phyloP scores from a whole-genome alignment of 1,140 invertebrate genomes.

The Halictus rubicundus region DNA sequence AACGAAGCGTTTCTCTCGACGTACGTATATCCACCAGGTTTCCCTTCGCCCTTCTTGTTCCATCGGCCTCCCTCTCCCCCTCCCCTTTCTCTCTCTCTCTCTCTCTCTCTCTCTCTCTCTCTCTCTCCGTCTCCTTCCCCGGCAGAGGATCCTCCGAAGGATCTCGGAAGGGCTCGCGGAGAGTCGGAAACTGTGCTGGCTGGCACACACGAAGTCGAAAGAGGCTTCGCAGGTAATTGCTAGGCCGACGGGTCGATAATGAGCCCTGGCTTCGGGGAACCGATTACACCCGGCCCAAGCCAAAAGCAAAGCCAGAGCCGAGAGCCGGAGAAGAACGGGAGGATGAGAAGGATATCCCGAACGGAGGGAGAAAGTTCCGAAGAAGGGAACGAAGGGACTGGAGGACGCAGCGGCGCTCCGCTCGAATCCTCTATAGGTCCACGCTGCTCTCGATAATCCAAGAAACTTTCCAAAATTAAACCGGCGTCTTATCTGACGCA shows the following conservation, averaged over 20 bases:
- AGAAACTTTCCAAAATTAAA: not conserved
- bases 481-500: too few species aligned
- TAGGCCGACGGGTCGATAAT: slow-evolving; percentile 81
- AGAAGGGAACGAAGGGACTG: slow-evolving; percentile 38
- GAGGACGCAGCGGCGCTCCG: slow-evolving; percentile 2
- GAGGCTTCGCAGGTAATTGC: slow-evolving; percentile 80
- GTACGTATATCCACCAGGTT: not conserved
- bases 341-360: slow-evolving; percentile 36
- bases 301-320: slow-evolving; percentile 75
- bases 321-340: slow-evolving; percentile 48
- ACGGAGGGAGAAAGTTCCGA: slow-evolving; percentile 29
- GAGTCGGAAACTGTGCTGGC: slow-evolving; percentile 67
- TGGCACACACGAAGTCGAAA: slow-evolving; percentile 72
- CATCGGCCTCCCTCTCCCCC: not conserved
- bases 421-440: slow-evolving; percentile 16
- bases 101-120: slow-evolving; percentile 16
- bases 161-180: slow-evolving; percentile 64
- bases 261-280: slow-evolving; percentile 80
- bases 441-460: not conserved
- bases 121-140: not conserved
- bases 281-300: slow-evolving; percentile 79
- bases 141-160: slow-evolving; percentile 46
- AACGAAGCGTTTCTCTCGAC: slow-evolving; percentile 16
- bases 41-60: slow-evolving; percentile 21
- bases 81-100: not conserved